Percentiles rank a stretch among this genome's conserved stretches.
Conservation (phyloP, 2,113 vertebrate genomes). For the Xerus inauris region DNA sequence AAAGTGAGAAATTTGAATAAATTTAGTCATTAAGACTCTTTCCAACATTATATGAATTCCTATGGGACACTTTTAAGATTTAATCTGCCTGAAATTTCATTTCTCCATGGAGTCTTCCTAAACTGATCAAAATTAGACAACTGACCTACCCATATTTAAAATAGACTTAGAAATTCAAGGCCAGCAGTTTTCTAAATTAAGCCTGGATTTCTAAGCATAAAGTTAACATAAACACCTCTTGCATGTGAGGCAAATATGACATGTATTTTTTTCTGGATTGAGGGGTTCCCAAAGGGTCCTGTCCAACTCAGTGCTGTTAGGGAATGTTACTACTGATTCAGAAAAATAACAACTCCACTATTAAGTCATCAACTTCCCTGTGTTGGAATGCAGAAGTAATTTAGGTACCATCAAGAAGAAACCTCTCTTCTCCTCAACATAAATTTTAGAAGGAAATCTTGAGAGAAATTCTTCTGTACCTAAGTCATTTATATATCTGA, state of each 20-base stretch:
- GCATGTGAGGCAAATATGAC: not conserved
- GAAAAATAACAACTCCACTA: not conserved
- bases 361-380: not conserved
- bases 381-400: constrained; percentile 30
- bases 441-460: constrained; percentile 1
- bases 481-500: not conserved
- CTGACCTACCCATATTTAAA: not conserved
- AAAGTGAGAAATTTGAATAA: not conserved
- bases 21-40: not conserved
- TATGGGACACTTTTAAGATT: not conserved
- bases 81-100: not conserved
- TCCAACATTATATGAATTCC: not conserved
- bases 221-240: not conserved
- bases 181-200: not conserved
- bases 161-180: not conserved
- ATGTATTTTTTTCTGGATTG: not conserved
- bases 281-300: not conserved
- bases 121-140: constrained; percentile 19
- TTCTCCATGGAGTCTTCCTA: not conserved
- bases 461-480: not conserved
- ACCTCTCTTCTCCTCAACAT: not conserved
- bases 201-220: not conserved
- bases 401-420: not conserved
- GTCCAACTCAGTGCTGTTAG: not conserved
- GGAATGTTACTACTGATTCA: not conserved